Evolutionary conservation across 2,797 vertebrate species (phyloP).

Genomic region (Mus caroli): DNA sequence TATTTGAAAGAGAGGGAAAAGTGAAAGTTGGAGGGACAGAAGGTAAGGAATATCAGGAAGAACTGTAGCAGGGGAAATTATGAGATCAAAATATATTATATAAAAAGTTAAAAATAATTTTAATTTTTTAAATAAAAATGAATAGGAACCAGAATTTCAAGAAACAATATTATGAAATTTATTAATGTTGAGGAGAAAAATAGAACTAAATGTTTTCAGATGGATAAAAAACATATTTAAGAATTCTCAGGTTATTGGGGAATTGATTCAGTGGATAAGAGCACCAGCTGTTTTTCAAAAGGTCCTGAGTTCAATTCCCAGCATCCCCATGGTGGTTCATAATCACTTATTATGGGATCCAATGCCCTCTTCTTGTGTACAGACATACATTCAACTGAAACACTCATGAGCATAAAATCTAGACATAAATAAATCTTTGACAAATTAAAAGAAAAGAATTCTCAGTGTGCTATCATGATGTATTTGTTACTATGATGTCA

Average conservation of each 20-base stretch:
- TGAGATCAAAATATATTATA: not conserved
- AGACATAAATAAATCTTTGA: not conserved
- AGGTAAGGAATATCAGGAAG: not conserved
- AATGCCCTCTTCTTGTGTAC: not conserved
- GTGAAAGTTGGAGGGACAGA: not conserved
- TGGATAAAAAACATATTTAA: constrained; percentile 27
- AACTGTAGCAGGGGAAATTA: not conserved
- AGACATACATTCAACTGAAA: not conserved
- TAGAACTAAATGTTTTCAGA: constrained; percentile 38
- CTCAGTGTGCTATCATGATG: not conserved
- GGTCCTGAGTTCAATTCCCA: not conserved
- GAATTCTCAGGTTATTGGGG: not conserved
- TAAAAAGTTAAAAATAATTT: not conserved
- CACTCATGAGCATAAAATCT: not conserved
- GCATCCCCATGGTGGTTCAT: not conserved
- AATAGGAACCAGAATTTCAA: not conserved
- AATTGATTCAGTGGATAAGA: not conserved
- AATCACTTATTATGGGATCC: not conserved
- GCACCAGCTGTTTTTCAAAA: not conserved
- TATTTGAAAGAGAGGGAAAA: not conserved
- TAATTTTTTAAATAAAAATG: not conserved
- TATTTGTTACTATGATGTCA: constrained; percentile 53
- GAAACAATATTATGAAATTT: not conserved
- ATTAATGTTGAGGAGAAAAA: not conserved
- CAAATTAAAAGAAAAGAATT: not conserved